Conservation (phyloP, 2,888 invertebrate genomes). For the Elysia crispata region DNA sequence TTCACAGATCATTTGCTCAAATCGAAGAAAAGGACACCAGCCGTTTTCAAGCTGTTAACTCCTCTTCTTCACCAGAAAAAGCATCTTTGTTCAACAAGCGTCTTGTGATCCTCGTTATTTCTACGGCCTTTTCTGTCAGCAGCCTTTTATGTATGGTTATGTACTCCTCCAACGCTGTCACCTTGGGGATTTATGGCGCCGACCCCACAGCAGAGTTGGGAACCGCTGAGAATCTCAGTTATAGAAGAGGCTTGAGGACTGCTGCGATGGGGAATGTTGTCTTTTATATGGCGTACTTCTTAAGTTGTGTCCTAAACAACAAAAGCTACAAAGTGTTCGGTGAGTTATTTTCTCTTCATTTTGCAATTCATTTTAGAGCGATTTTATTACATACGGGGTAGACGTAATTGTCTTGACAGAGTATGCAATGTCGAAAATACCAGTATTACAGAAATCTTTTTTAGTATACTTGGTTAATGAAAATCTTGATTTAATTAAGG, state of each 20-base stretch:
- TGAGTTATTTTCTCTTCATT: background rate
- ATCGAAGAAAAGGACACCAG: no score
- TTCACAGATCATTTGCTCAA: no score
- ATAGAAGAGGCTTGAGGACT: constrained; percentile 20
- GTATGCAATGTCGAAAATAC: no score
- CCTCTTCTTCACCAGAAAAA: background rate
- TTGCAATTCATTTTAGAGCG: no score
- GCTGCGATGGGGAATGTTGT: constrained; percentile 33
- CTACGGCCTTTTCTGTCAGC: constrained; percentile 32
- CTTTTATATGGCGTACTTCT: constrained; percentile 14
- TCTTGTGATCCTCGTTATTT: constrained; percentile 4
- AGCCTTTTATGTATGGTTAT: constrained; percentile 6
- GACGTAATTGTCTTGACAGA: no score
- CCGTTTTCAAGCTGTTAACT: no score
- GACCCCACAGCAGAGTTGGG: constrained; percentile 35
- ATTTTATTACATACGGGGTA: no score
- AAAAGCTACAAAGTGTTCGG: constrained; percentile 37
- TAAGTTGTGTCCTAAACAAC: constrained; percentile 23
- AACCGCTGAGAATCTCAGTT: background rate
- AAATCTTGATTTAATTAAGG: no score
- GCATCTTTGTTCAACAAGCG: background rate
- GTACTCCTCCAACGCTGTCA: constrained; percentile 33
- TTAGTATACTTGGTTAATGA: no score
- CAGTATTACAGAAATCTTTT: no score
- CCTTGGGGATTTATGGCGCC: constrained; percentile 33